phyloP scores from a whole-genome alignment of 2,888 invertebrate species.

The Drosophila macrothrix region DNA sequence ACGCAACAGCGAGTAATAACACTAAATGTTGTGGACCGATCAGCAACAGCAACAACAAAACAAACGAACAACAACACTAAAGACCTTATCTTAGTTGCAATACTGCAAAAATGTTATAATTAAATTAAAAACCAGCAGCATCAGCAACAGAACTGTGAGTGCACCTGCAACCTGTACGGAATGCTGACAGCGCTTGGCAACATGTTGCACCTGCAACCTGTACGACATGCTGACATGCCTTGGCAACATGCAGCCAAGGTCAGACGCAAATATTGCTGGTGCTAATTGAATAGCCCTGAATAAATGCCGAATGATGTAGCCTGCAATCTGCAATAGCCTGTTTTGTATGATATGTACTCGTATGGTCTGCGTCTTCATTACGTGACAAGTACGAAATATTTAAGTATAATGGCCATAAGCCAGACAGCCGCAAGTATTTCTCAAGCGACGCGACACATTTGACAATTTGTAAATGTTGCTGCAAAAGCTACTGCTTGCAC shows the following conservation, averaged over 20 bases:
- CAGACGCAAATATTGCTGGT: conserved; percentile 45
- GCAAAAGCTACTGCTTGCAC: conserved; percentile 8
- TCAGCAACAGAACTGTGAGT: conserved; percentile 2
- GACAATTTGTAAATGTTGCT: conserved; percentile 52
- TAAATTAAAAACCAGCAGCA: conserved; percentile 33
- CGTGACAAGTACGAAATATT: conserved; percentile 45
- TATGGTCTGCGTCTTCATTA: conserved; percentile 30
- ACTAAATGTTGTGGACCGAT: conserved; percentile 54
- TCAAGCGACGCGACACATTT: conserved; percentile 45
- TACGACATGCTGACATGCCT: conserved; percentile 32
- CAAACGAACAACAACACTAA: conserved; percentile 4
- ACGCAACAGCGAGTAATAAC: conserved; percentile 22
- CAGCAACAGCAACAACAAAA: conserved; percentile 9
- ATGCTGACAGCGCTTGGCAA: conserved; percentile 45
- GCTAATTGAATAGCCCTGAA: conserved; percentile 32
- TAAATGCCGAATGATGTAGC: background rate
- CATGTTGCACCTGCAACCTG: conserved; percentile 41
- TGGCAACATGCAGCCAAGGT: conserved; percentile 46
- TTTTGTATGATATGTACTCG: background rate
- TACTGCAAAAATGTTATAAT: conserved; percentile 33
- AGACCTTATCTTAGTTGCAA: conserved; percentile 72
- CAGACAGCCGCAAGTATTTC: conserved; percentile 10
- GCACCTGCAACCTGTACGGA: conserved; percentile 26
- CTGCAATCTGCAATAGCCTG: conserved; percentile 4
- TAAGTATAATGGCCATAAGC: conserved; percentile 31